phyloP scores from a whole-genome alignment of 2,888 invertebrate species.

The Eupithecia exiguata region DNA sequence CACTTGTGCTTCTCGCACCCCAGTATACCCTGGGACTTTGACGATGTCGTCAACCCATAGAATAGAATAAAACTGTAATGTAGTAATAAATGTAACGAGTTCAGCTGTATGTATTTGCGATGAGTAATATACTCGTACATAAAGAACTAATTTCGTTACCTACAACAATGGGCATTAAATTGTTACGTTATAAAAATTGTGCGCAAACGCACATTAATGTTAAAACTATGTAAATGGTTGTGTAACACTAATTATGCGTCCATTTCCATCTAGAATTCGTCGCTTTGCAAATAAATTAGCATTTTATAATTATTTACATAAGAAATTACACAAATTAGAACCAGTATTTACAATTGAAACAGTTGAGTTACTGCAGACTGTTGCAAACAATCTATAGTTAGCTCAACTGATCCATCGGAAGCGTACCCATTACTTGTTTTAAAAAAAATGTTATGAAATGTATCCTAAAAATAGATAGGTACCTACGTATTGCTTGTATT shows the following conservation, averaged over 20 bases:
- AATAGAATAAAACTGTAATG: too few relatives aligned
- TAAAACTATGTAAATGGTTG: constrained; percentile 47
- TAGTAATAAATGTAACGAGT: background rate
- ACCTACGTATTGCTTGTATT: too few relatives aligned
- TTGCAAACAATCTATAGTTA: background rate
- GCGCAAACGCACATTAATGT: constrained; percentile 24
- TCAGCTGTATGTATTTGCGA: background rate
- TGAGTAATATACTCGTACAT: background rate
- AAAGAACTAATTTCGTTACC: constrained; percentile 14
- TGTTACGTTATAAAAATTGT: constrained; percentile 40
- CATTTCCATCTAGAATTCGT: constrained; percentile 29
- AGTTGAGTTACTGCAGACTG: background rate
- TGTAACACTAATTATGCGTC: constrained; percentile 38
- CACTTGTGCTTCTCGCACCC: background rate
- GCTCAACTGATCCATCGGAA: background rate
- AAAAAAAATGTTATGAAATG: background rate
- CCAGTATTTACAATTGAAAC: background rate
- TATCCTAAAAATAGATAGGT: background rate
- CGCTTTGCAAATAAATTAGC: constrained; percentile 32
- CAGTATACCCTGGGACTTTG: background rate
- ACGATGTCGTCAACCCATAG: background rate
- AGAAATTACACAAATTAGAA: constrained; percentile 8
- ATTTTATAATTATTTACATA: constrained; percentile 25
- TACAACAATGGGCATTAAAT: constrained; percentile 41
- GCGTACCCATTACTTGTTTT: background rate